These are phyloP conservation scores for Nanger granti DNA, from an alignment of 2,113 vertebrate species.

Conservation along the genomic window DNA sequence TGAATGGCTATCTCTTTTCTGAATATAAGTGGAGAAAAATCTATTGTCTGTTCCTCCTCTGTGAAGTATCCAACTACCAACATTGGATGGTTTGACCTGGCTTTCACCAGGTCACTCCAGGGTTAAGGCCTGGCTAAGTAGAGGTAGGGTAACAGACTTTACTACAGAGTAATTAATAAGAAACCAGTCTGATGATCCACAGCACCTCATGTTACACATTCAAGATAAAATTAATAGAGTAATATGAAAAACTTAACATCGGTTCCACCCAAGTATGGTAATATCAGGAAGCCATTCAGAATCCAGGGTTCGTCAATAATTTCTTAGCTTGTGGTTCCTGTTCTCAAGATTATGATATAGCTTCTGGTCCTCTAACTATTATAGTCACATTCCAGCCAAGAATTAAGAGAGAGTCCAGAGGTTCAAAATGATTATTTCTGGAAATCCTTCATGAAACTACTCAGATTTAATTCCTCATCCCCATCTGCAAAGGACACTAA, in stretches of 20 bases:
- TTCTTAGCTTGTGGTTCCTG: background rate
- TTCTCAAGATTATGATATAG: background rate
- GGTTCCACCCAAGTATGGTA: background rate
- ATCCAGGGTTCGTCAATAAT: background rate
- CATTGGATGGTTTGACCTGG: background rate
- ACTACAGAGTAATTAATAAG: background rate
- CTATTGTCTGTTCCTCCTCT: background rate
- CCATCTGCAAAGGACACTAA: background rate
- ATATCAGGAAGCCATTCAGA: background rate
- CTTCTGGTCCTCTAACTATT: background rate
- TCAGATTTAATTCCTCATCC: background rate
- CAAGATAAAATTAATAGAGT: background rate
- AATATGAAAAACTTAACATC: background rate
- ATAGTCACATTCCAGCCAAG: background rate
- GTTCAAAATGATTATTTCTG: background rate
- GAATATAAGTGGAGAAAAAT: background rate
- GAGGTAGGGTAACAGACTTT: background rate
- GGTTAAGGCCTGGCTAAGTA: background rate
- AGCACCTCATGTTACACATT: background rate
- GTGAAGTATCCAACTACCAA: background rate
- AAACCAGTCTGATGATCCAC: background rate
- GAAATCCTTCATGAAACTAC: background rate
- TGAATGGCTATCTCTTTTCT: background rate
- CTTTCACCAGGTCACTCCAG: background rate
- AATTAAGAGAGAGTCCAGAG: background rate